phyloP scores from a whole-genome alignment of 2,888 invertebrate species.

The Branchellion lobata region DNA sequence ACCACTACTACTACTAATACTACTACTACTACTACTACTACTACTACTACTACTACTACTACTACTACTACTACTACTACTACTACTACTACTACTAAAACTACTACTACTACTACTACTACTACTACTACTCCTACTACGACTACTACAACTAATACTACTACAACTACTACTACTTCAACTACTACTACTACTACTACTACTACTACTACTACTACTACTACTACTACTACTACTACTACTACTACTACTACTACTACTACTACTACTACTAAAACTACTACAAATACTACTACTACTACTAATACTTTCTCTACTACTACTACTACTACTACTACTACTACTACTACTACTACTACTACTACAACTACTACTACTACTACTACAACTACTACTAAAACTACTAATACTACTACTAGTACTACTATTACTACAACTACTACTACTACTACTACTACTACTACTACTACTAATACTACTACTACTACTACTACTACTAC shows the following conservation, averaged over 20 bases:
- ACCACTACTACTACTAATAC: conserved; percentile 18
- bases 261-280: neutral
- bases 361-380: too few relatives aligned
- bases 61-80: conserved; percentile 17
- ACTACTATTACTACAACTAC: too few relatives aligned
- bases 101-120: conserved; percentile 25
- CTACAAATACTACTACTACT: too few relatives aligned
- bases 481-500: too few relatives aligned
- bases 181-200: conserved; percentile 1
- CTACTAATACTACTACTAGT: too few relatives aligned
- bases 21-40: conserved; percentile 25
- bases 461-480: too few relatives aligned
- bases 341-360: too few relatives aligned
- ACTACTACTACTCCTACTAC: conserved; percentile 13
- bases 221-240: neutral
- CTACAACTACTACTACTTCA: neutral
- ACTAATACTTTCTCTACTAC: neutral
- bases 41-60: conserved; percentile 17
- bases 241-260: neutral
- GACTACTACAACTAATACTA: conserved; percentile 10
- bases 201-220: neutral
- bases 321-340: too few relatives aligned
- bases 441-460: too few relatives aligned
- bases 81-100: conserved; percentile 23
- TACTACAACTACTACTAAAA: too few relatives aligned